Evolutionary conservation across 2,113 vertebrate species (phyloP).

Genomic region (Xiphophorus couchianus): DNA sequence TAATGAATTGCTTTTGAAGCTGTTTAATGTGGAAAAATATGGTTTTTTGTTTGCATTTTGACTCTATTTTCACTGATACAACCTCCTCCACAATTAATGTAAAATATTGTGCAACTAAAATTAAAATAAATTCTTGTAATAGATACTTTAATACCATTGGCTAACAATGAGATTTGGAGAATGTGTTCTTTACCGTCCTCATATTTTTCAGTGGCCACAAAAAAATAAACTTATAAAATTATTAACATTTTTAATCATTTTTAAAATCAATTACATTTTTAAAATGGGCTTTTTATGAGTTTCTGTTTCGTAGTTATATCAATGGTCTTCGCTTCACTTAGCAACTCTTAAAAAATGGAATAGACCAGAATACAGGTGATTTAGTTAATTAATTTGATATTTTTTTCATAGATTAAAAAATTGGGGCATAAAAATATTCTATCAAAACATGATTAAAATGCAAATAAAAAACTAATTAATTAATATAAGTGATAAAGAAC

Average conservation of each 20-base stretch:
- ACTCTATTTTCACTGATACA: neutral
- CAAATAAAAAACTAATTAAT: neutral
- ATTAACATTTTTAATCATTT: no score
- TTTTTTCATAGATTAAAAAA: no score
- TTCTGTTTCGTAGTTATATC: neutral
- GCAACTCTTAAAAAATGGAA: no score
- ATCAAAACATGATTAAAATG: neutral
- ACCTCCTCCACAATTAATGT: no score
- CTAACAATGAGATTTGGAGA: neutral
- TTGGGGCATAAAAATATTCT: neutral
- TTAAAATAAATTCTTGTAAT: neutral
- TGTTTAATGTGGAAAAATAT: neutral
- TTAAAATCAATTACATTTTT: no score
- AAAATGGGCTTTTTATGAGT: neutral
- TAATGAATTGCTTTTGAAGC: neutral
- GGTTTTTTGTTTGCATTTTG: neutral
- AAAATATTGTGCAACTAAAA: neutral
- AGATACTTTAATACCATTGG: neutral
- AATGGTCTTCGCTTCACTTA: no score
- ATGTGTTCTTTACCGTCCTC: neutral
- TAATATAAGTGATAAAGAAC: neutral
- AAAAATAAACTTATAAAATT: neutral
- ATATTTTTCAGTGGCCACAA: neutral
- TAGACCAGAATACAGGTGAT: no score
- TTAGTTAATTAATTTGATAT: no score